A percentile compares a stretch with the other conserved stretches of the same genome.
phyloP scores from a whole-genome alignment of 2,113 vertebrate species.

The Rhynchomys soricoides region DNA sequence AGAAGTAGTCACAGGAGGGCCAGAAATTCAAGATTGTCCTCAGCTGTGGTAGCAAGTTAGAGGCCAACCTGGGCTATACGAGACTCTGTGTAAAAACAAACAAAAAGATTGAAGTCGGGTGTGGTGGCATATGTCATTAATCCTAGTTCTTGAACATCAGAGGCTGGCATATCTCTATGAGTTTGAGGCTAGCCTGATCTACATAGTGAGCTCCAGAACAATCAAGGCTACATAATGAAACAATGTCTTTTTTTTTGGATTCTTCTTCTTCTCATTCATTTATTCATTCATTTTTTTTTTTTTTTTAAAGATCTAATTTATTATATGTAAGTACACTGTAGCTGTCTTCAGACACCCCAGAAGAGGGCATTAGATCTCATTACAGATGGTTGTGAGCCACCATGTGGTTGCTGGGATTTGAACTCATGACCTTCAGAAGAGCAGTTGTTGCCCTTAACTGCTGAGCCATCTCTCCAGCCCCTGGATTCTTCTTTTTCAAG shows the following conservation, averaged over 20 bases:
- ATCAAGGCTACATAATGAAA: background rate
- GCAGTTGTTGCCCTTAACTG: too few relatives aligned
- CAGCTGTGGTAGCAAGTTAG: background rate
- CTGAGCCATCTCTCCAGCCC: too few relatives aligned
- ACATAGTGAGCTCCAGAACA: background rate
- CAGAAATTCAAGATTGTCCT: background rate
- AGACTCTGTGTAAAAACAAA: background rate
- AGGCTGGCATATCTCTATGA: background rate
- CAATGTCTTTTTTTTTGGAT: background rate
- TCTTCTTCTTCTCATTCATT: background rate
- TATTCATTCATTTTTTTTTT: too few relatives aligned
- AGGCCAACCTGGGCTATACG: background rate
- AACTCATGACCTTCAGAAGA: too few relatives aligned
- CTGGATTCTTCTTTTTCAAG: background rate
- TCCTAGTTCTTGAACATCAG: background rate
- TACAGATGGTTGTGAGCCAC: too few relatives aligned
- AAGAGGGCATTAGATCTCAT: too few relatives aligned
- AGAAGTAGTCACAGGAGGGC: background rate
- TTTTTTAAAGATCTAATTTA: too few relatives aligned
- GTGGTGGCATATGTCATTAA: background rate
- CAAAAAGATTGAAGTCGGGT: background rate
- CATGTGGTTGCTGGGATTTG: too few relatives aligned
- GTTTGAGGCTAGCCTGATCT: background rate
- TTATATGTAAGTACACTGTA: too few relatives aligned
- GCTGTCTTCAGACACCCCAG: too few relatives aligned